These are phyloP conservation scores for Passer montanus DNA, from an alignment of 2,113 vertebrate genomes.

Conservation along the genomic window DNA sequence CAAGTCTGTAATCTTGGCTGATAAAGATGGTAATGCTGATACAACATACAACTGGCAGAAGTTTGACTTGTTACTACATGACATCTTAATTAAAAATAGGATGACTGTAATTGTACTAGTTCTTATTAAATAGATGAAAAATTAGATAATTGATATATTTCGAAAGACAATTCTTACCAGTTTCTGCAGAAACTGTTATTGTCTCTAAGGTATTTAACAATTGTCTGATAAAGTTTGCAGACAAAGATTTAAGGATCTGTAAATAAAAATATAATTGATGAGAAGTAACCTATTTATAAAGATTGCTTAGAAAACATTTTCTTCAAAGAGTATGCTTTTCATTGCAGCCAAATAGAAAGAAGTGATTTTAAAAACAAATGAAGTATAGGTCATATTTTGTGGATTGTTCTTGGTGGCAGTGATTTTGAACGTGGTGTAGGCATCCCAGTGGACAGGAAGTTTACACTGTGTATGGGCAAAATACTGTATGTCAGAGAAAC, in stretches of 20 bases:
- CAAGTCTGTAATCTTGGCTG: not conserved
- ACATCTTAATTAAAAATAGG: not conserved
- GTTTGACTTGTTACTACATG: not conserved
- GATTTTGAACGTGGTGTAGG: not conserved
- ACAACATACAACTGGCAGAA: not conserved
- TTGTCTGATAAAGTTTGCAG: not conserved
- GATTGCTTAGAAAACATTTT: not conserved
- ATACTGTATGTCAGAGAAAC: not conserved
- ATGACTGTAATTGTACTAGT: not conserved
- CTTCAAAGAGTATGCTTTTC: not conserved
- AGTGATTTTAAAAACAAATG: not conserved
- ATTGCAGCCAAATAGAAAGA: not conserved
- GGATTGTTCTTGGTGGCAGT: not conserved
- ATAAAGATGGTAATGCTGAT: not conserved
- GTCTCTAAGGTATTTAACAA: not conserved
- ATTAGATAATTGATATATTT: not conserved
- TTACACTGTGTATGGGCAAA: not conserved
- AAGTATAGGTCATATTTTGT: not conserved
- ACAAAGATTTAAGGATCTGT: not conserved
- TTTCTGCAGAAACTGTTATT: not conserved
- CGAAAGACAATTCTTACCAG: not conserved
- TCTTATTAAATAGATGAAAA: conserved; percentile 17
- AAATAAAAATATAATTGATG: not conserved
- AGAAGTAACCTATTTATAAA: not conserved
- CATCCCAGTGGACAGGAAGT: not conserved